Evolutionary conservation across 2,797 vertebrate genomes (phyloP).

Genomic region (Mus caroli): DNA sequence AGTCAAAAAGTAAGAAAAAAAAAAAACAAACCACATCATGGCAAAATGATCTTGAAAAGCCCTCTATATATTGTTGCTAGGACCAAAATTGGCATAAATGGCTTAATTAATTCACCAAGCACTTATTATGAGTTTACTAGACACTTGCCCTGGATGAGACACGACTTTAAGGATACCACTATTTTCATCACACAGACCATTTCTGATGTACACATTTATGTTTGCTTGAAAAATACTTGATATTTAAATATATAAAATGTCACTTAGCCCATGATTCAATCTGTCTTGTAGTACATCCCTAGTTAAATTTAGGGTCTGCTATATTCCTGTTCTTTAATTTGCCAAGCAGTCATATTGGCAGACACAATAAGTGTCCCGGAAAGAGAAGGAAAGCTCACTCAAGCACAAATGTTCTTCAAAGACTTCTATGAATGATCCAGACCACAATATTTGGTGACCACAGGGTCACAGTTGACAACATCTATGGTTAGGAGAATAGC

Average conservation of each 20-base stretch:
- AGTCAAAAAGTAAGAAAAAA: conserved; percentile 3
- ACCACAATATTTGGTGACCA: neutral
- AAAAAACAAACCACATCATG: neutral
- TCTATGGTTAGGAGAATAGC: neutral
- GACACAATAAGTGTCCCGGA: conserved; percentile 11
- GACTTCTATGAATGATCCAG: conserved; percentile 8
- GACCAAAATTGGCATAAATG: neutral
- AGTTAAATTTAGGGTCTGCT: neutral
- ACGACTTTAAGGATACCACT: neutral
- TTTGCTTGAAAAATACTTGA: conserved; percentile 12
- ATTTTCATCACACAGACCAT: neutral
- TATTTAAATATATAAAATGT: conserved; percentile 25
- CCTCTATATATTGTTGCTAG: neutral
- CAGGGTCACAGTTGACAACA: neutral
- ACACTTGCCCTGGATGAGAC: neutral
- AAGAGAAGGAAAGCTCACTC: conserved; percentile 36
- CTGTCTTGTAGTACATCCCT: neutral
- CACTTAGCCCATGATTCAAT: neutral
- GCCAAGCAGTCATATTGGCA: neutral
- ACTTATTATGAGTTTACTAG: neutral
- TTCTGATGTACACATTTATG: conserved; percentile 9
- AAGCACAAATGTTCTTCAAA: conserved; percentile 33
- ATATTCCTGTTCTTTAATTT: conserved; percentile 34
- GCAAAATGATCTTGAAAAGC: conserved; percentile 50
- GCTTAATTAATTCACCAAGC: conserved; percentile 24